Evolutionary conservation across 2,888 invertebrate species (phyloP).

Genomic region (Xanthostigma xanthostigma): DNA sequence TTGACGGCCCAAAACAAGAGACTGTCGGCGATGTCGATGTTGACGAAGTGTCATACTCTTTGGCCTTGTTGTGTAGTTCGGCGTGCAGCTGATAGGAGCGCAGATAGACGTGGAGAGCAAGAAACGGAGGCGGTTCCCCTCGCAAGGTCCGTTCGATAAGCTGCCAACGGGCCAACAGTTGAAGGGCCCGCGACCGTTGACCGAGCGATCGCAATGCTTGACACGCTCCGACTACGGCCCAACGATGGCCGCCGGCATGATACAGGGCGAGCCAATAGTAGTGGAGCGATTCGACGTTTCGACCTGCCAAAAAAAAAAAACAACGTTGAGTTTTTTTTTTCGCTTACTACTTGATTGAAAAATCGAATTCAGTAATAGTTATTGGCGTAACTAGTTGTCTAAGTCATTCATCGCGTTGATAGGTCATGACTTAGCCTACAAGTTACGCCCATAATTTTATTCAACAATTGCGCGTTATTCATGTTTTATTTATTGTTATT

Average conservation of each 20-base stretch:
- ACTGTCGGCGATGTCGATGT: conserved; percentile 14
- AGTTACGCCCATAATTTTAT: too few relatives aligned
- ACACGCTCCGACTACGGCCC: conserved; percentile 43
- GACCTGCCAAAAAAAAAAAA: conserved; percentile 29
- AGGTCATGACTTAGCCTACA: too few relatives aligned
- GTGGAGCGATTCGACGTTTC: conserved; percentile 34
- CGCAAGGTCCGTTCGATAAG: conserved; percentile 30
- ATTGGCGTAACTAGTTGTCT: too few relatives aligned
- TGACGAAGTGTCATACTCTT: conserved; percentile 21
- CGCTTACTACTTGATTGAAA: too few relatives aligned
- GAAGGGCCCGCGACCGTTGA: conserved; percentile 48
- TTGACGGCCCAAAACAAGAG: not conserved
- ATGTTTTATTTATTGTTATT: too few relatives aligned
- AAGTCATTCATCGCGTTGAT: too few relatives aligned
- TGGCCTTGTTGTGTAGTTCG: conserved; percentile 27
- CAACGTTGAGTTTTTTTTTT: too few relatives aligned
- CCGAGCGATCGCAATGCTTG: conserved; percentile 44
- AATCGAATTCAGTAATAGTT: too few relatives aligned
- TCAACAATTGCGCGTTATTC: too few relatives aligned
- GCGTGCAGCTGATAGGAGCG: conserved; percentile 37
- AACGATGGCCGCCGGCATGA: conserved; percentile 35
- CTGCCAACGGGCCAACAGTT: conserved; percentile 45
- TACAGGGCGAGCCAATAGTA: conserved; percentile 40
- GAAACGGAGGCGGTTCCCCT: conserved; percentile 23
- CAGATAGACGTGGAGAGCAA: conserved; percentile 34